These are phyloP conservation scores for Eupithecia tripunctaria DNA, from an alignment of 2,888 invertebrate genomes.

Conservation along the genomic window DNA sequence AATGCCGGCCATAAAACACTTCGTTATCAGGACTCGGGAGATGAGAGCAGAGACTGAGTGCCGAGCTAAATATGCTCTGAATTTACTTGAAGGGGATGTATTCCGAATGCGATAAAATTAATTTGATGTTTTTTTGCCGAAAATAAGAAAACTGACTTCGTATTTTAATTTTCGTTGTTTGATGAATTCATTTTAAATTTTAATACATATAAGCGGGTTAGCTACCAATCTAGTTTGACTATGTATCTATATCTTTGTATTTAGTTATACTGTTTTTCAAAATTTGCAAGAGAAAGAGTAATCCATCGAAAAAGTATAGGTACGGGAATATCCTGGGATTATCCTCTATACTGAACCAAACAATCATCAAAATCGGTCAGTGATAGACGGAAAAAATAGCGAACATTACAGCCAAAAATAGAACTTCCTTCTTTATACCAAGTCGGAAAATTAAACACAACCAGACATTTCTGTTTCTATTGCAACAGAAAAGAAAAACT, in stretches of 20 bases:
- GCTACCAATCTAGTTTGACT: too few relatives aligned
- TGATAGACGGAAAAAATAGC: too few relatives aligned
- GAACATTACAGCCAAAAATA: neutral
- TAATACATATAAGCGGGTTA: too few relatives aligned
- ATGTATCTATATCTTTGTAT: too few relatives aligned
- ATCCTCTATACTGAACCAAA: neutral
- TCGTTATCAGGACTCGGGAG: slow-evolving; percentile 36
- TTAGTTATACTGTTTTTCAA: too few relatives aligned
- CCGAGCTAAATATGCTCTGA: slow-evolving; percentile 33
- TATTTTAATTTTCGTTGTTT: too few relatives aligned
- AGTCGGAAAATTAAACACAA: neutral
- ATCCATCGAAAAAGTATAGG: too few relatives aligned
- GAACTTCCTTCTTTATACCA: neutral
- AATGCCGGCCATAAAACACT: slow-evolving; percentile 38
- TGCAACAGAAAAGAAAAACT: neutral
- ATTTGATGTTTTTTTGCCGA: neutral
- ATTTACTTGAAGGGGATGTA: slow-evolving; percentile 33
- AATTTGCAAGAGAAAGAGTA: too few relatives aligned
- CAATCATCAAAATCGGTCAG: neutral
- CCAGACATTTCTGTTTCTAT: neutral
- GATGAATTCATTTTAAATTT: too few relatives aligned
- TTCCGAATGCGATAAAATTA: slow-evolving; percentile 19
- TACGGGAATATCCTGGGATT: too few relatives aligned
- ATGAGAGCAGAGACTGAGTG: slow-evolving; percentile 31
- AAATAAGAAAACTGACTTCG: neutral